These are phyloP conservation scores for Leptobrachium ailaonicum DNA, from an alignment of 2,113 vertebrate species.

Conservation along the genomic window DNA sequence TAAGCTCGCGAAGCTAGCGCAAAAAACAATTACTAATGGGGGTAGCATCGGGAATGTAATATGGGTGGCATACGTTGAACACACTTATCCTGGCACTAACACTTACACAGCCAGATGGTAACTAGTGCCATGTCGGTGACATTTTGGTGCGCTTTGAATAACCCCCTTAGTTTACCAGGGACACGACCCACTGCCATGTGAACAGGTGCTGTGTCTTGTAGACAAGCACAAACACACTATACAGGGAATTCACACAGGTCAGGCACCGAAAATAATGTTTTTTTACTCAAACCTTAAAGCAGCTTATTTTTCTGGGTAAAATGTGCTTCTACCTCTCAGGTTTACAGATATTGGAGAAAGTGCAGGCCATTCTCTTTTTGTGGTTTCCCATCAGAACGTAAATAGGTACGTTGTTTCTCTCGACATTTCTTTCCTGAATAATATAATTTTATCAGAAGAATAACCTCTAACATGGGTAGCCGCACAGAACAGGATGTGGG, in stretches of 20 bases:
- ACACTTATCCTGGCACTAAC: too few species aligned
- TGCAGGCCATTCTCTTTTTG: slow-evolving; percentile 12
- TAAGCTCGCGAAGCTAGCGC: too few species aligned
- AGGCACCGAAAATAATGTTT: neutral
- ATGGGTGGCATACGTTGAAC: too few species aligned
- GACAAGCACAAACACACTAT: neutral
- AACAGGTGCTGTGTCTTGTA: neutral
- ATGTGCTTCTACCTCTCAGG: neutral
- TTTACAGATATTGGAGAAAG: neutral
- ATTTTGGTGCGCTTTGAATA: too few species aligned
- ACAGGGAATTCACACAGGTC: neutral
- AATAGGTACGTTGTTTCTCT: slow-evolving; percentile 12
- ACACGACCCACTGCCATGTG: too few species aligned
- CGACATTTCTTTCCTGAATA: slow-evolving; percentile 9
- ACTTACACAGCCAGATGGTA: too few species aligned
- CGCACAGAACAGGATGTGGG: slow-evolving; percentile 40
- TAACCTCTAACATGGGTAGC: slow-evolving; percentile 40
- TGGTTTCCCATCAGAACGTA: slow-evolving; percentile 18
- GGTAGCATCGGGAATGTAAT: too few species aligned
- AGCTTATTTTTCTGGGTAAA: neutral
- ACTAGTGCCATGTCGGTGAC: too few species aligned
- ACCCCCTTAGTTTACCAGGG: too few species aligned
- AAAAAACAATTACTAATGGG: too few species aligned
- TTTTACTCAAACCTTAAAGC: neutral
- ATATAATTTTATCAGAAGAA: slow-evolving; percentile 36